Evolutionary conservation across 2,888 invertebrate species (phyloP), one percentile per base, ranked within the genome.

Genomic region (Ornithoptera priamus): DNA sequence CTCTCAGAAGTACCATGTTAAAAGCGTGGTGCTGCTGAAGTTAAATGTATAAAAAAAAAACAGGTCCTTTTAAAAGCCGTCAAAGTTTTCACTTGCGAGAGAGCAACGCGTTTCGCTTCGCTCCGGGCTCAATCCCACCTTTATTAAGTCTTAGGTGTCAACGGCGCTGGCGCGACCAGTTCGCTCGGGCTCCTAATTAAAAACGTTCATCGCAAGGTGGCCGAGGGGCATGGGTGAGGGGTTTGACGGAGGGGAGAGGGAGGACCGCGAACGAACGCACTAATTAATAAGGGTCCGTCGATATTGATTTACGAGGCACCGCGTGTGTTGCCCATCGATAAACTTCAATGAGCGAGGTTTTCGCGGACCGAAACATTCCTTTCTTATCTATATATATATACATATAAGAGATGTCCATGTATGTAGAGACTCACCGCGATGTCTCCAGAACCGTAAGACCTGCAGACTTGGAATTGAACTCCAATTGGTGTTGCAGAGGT

Each of bases 241-340:
- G 65, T 71, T 22, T 65, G 66, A 64, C n/a, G 42, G 71, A 62
- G 70, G 62, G 72, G 72, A 70, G 71, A 61, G 74, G 65, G 70
- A 75, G 74, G 75, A 63, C 77, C 77, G 81, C 81, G 82, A 81
- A 82, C 85, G 88, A 89, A 90, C 90, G 90, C 90, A 89, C 90
- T 91, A 92, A 92, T 92, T 92, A 92, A 91, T 91, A 90, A 90
- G 89, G 90, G 90, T 88, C 89, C 87, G 88, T 82, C 89, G 89
- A 91, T 92, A 92, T 92, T 91, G 91, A 92, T 92, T 92, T 89
- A 91, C 89, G 89, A 85, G 83, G 87, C 78, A 78, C 81, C 81
- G 82, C 84, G 85, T 83, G 81, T 82, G 74, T 79, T 80, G 74
- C 74, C 60, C 66, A 50, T 56, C 53, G n/a, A 57, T 39, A 60